Conservation (phyloP, 35 echinoderm and acorn worm species). For the Lytechinus pictus region DNA sequence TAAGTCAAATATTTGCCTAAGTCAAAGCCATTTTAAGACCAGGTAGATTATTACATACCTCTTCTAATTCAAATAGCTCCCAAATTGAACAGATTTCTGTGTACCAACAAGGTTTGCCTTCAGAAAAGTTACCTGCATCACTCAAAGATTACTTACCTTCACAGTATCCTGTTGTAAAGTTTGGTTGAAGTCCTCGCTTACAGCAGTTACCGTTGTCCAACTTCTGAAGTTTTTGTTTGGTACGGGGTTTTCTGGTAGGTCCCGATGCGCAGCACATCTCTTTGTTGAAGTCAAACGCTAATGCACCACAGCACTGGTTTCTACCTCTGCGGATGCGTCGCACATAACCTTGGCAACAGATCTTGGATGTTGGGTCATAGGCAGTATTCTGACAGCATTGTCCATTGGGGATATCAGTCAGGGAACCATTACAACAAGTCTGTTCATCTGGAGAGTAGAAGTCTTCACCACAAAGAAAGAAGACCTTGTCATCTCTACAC, state of each 20-base stretch:
- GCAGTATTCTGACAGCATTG: not conserved
- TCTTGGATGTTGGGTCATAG: not conserved
- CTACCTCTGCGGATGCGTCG: not conserved
- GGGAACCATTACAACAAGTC: conserved; percentile 15
- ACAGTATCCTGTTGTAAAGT: not conserved
- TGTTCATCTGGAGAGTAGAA: conserved; percentile 2
- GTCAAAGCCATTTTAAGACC: too few relatives aligned
- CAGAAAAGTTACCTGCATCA: too few relatives aligned
- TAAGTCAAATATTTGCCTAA: too few relatives aligned
- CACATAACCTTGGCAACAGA: not conserved
- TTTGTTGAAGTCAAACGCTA: not conserved
- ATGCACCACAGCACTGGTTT: conserved; percentile 21
- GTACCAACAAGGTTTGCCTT: too few relatives aligned
- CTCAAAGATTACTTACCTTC: not conserved
- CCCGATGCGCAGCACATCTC: conserved; percentile 32
- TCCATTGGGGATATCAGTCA: conserved; percentile 20
- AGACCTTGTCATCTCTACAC: conserved; percentile 17
- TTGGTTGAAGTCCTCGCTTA: not conserved
- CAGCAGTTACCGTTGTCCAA: not conserved
- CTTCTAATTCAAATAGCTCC: too few relatives aligned
- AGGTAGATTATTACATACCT: too few relatives aligned
- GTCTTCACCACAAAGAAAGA: not conserved
- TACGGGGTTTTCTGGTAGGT: not conserved
- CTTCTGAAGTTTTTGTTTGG: not conserved
- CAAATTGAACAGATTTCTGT: too few relatives aligned